A percentile compares a stretch with the other conserved stretches of the same genome.
Evolutionary conservation across 2,113 vertebrate genomes (phyloP).

Genomic region (Solenodon paradoxus): DNA sequence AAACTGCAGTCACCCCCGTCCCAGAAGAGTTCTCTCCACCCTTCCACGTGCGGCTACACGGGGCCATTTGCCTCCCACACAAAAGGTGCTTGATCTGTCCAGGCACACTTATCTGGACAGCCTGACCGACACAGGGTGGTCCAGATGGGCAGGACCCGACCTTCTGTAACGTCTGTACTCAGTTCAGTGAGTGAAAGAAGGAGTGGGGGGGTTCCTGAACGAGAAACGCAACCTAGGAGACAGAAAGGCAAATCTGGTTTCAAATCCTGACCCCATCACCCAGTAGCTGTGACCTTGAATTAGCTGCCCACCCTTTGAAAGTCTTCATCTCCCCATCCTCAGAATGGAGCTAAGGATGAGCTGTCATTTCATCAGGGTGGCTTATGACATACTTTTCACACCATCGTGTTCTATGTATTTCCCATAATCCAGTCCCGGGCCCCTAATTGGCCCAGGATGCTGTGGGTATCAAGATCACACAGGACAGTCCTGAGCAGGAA

Average conservation of each 20-base stretch:
- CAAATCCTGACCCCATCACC: background rate
- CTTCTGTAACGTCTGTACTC: too few species aligned
- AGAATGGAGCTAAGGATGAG: background rate
- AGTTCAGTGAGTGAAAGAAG: background rate
- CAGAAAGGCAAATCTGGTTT: background rate
- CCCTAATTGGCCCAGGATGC: fast-evolving
- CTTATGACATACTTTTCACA: background rate
- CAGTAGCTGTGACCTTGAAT: background rate
- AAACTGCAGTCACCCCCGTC: fast-evolving
- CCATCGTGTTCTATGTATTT: background rate
- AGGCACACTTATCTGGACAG: background rate
- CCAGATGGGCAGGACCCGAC: background rate
- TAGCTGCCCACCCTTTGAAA: background rate
- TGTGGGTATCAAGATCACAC: background rate
- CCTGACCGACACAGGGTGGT: background rate
- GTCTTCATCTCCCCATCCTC: background rate
- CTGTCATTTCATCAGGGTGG: background rate
- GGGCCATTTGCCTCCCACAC: fast-evolving
- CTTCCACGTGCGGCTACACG: fast-evolving
- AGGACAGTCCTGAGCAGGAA: fast-evolving
- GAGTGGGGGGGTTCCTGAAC: fast-evolving
- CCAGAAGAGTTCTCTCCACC: background rate
- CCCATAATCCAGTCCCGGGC: background rate
- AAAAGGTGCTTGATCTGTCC: background rate
- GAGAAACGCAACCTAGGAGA: background rate